Conservation (phyloP, 2,113 vertebrate genomes). For the Spheniscus mendiculus region DNA sequence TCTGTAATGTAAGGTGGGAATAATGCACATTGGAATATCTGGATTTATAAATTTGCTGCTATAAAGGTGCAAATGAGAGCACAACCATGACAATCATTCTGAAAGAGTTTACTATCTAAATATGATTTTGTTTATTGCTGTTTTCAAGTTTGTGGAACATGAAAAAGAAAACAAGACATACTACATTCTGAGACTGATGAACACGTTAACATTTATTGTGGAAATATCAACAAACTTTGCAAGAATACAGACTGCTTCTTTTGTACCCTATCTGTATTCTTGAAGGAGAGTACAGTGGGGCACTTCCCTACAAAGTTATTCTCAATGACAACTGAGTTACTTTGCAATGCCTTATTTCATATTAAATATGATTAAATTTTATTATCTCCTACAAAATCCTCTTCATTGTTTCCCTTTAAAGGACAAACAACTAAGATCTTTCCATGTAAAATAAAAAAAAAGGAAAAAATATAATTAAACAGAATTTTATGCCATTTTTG, state of each 20-base stretch:
- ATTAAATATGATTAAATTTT: neutral
- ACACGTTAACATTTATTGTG: neutral
- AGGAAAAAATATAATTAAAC: neutral
- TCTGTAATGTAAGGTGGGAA: neutral
- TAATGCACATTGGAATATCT: neutral
- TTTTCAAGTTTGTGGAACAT: neutral
- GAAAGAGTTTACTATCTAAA: neutral
- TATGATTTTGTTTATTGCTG: neutral
- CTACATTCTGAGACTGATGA: neutral
- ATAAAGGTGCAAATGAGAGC: neutral
- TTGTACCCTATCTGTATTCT: neutral
- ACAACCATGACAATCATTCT: neutral
- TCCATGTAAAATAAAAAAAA: neutral
- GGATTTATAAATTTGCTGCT: neutral
- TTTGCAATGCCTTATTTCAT: neutral
- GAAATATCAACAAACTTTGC: neutral
- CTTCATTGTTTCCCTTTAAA: neutral
- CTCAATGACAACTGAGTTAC: neutral
- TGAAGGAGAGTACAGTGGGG: neutral
- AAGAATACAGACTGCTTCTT: neutral
- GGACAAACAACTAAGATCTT: neutral
- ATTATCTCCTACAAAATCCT: neutral
- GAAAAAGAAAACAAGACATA: neutral
- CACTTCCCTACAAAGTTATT: neutral
- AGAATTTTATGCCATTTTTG: neutral